These are phyloP conservation scores for Escarpia spicata DNA, from an alignment of 2,888 invertebrate species.

Conservation along the genomic window DNA sequence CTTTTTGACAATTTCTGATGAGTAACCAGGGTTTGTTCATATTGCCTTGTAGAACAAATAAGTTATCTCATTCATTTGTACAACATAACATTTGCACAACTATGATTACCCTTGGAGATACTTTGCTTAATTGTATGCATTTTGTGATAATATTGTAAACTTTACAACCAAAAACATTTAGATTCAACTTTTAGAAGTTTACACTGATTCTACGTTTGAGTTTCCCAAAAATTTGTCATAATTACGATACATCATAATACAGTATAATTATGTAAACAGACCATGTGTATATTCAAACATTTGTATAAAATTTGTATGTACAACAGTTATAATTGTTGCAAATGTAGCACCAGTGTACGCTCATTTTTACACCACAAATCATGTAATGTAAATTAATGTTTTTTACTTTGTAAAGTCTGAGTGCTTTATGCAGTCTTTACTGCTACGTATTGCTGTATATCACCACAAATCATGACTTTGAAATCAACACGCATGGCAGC, in stretches of 20 bases:
- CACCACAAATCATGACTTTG: neutral
- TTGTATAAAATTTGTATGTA: neutral
- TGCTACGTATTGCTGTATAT: neutral
- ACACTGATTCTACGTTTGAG: neutral
- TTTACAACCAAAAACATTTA: neutral
- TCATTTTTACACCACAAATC: too few relatives aligned
- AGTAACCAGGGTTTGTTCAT: too few relatives aligned
- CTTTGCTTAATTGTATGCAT: too few relatives aligned
- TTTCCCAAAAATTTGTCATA: neutral
- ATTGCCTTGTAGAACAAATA: neutral
- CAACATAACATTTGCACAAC: neutral
- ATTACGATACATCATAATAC: neutral
- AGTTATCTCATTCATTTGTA: neutral
- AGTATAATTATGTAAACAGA: neutral
- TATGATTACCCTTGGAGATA: neutral
- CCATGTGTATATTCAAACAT: neutral
- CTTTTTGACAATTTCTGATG: too few relatives aligned
- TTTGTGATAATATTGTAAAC: neutral
- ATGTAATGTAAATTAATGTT: too few relatives aligned
- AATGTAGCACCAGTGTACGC: neutral
- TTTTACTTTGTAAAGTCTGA: too few relatives aligned
- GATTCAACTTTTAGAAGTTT: neutral
- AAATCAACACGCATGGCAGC: neutral
- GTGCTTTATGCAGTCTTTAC: neutral
- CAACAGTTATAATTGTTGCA: neutral